Base-by-base conservation (phyloP, 1,140 invertebrate species). In the Drosophila orosa region DNA sequence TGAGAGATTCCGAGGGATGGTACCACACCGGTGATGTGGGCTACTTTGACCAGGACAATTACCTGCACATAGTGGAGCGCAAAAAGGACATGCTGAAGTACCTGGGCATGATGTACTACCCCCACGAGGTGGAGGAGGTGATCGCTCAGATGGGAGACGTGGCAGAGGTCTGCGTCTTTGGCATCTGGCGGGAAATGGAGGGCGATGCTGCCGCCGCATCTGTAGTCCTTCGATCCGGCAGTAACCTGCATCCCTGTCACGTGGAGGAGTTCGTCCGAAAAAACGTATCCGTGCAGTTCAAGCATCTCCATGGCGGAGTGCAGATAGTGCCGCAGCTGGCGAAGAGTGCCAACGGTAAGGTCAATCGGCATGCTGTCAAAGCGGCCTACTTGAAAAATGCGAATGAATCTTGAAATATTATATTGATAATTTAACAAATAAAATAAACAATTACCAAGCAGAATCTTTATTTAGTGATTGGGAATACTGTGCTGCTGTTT, bases 21-120 rank as follows among this genome's bases (percentile, higher is more conserved):
- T 91, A 95, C 12, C 93, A 94, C 58, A 95, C 95, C 6, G 95
- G 95, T 33, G 95, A 96, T 78, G 84, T 95, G 52, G 95, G 94
- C 17, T 93, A 93, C 59, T 92, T 93, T 35, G 94, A 95, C 66
- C 90, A 93, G 25, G 90, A 94, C n/a, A 93, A 93, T 25, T 91
- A 91, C 50, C 74, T 94, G 37, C 93, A 92, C 67, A 93, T 95
- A 62, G 93, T 94, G 5, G 95, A 95, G 73, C 90, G 95, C 39
- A 91, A 94, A 12, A 96, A 95, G 78, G 95, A 96, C 78, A 90
- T 94, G 42, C 93, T 94, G 3, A 92, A 92, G 59, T 92, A 81
- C 19, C 55, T 82, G 17, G 92, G 91, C 19, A 87, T 89, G 72
- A 92, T 92, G 60, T 92, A 92, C 69, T 91, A 77, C 33, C 91